Evolutionary conservation across 1,140 invertebrate genomes (phyloP), one percentile per base, ranked within the genome.

Genomic region (Camponotus floridanus): DNA sequence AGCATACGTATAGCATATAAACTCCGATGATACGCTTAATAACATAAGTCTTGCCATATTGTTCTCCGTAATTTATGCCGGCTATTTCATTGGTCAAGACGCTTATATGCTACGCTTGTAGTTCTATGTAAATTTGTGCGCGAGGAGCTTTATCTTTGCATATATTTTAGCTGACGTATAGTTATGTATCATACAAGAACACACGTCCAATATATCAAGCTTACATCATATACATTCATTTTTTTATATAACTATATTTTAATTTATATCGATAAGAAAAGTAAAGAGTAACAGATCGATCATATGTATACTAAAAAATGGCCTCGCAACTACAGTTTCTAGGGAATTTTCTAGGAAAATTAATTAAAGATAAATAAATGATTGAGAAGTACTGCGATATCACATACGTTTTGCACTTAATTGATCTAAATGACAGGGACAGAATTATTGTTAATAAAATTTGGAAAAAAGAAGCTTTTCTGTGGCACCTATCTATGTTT

Each of bases 41-140:
- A 48, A 57, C 48, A 70, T 42, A 70, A 80, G 64, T 70, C 51
- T 55, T 57, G 51, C 36, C 15, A 70, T 70, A 80, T 80, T 80
- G 78, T 42, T 67, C 78, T 31, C 33, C 21, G 36, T 13, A 80
- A 80, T 80, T 68, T 80, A 80, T 80, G 64, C 65, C 1, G 65
- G 21, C 9, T 70, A 80, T 80, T 31, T 9, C 18, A 70, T 80
- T 62, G 76, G 76, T 80, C 76, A 80, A 80, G 62, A 68, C 48
- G 76, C 36, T 68, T 68, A 67, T 68, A 67, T 21, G 39, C 59
- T 68, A 55, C 7, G 76, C 76, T 79, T 57, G 42, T 55, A 70
- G 76, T 80, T 65, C 33, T 57, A 70, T 80, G 76, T 15, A 80
- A 80, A 80, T 80, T 80, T 57, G 62, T 15, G 18, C 31, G 33